Percentiles rank a stretch among this genome's conserved stretches.
These are phyloP conservation scores for Cryptosula pallasiana DNA, from an alignment of 2,888 invertebrate species.

Conservation along the genomic window DNA sequence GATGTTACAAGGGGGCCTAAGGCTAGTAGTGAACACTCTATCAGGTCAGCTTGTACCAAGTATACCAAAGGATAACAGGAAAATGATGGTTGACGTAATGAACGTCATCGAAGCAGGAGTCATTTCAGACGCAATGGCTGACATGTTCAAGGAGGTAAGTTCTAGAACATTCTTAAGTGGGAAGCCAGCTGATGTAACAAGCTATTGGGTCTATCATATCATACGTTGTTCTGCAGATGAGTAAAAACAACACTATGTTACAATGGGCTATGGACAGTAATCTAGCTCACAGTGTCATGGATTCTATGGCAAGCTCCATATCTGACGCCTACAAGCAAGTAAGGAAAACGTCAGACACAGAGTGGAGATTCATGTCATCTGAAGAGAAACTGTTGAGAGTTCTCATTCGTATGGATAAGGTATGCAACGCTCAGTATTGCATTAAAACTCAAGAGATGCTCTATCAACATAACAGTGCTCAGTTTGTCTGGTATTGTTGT, in stretches of 20 bases:
- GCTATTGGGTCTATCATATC: too few species aligned
- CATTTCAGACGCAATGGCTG: neutral
- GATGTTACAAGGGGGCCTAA: neutral
- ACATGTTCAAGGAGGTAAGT: neutral
- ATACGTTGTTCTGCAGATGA: neutral
- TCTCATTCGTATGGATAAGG: neutral
- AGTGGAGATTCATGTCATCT: conserved; percentile 1
- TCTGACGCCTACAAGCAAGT: neutral
- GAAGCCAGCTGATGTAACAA: too few species aligned
- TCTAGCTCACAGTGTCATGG: neutral
- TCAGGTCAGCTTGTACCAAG: neutral
- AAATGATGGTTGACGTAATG: neutral
- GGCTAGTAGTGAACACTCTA: neutral
- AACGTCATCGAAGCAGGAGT: neutral
- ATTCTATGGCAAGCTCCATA: neutral
- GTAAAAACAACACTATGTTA: neutral
- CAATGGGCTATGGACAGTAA: neutral
- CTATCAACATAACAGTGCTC: too few species aligned
- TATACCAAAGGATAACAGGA: neutral
- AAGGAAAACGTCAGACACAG: neutral
- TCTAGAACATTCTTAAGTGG: neutral
- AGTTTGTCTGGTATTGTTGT: too few species aligned
- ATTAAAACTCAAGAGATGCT: neutral
- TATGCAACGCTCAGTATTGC: neutral
- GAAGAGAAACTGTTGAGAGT: neutral